Percentiles rank a stretch among this genome's conserved stretches.
Conservation (phyloP, 2,113 vertebrate genomes). For the Heterotis niloticus region DNA sequence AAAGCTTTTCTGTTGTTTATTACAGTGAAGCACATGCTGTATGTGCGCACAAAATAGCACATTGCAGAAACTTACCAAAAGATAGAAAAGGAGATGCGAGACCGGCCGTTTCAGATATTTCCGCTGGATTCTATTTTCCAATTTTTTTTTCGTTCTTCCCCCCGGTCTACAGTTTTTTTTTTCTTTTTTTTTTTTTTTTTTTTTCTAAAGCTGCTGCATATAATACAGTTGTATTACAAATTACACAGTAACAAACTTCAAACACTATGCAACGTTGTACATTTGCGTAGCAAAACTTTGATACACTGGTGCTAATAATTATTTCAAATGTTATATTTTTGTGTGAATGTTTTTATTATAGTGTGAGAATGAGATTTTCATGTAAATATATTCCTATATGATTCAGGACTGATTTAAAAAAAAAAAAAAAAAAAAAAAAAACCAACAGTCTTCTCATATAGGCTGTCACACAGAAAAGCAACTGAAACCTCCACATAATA, state of each 20-base stretch:
- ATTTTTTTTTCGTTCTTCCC: too few species aligned
- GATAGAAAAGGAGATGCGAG: neutral
- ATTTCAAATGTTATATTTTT: conserved; percentile 98
- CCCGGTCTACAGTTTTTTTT: conserved; percentile 17
- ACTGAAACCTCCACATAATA: conserved; percentile 53
- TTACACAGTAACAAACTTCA: conserved; percentile 40
- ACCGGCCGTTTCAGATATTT: too few species aligned
- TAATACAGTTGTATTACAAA: conserved; percentile 43
- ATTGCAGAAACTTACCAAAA: neutral
- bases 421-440: conserved; percentile 40
- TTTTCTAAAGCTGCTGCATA: conserved; percentile 46
- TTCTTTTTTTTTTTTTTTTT: too few species aligned
- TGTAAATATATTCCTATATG: conserved; percentile 83
- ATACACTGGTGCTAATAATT: conserved; percentile 99
- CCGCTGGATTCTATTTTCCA: too few species aligned
- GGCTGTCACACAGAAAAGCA: conserved; percentile 49
- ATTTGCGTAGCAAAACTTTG: conserved; percentile 86
- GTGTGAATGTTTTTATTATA: conserved; percentile 91
- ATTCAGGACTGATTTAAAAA: conserved; percentile 71
- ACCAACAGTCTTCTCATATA: conserved; percentile 40
- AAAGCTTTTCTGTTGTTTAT: conserved; percentile 13
- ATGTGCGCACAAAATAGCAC: neutral
- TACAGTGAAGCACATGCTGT: neutral
- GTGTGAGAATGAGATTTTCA: conserved; percentile 76
- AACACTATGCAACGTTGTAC: conserved; percentile 97